A percentile compares a stretch with the other conserved stretches of the same genome.
phyloP scores from a whole-genome alignment of 2,888 invertebrate genomes.

The Dioctria rufipes region DNA sequence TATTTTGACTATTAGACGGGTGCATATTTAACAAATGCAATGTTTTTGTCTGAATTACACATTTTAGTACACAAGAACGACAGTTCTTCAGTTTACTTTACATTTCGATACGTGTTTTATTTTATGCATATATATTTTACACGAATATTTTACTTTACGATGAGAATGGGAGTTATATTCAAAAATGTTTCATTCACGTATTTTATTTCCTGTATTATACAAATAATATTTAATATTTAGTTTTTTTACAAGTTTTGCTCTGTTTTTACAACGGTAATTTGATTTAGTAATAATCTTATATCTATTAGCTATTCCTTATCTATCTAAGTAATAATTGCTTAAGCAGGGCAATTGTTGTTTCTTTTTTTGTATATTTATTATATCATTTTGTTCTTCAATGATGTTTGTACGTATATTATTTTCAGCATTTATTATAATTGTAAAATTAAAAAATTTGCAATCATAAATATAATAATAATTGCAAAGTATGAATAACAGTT shows the following conservation, averaged over 20 bases:
- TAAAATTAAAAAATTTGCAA: neutral
- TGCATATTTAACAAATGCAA: slow-evolving; percentile 59
- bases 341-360: slow-evolving; percentile 60
- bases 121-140: neutral
- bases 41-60: slow-evolving; percentile 10
- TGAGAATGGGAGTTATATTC: no score
- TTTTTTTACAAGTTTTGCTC: neutral
- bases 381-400: slow-evolving; percentile 15
- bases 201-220: slow-evolving; percentile 19
- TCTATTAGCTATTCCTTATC: slow-evolving; percentile 40
- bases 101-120: slow-evolving; percentile 11
- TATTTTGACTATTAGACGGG: slow-evolving; percentile 10
- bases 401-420: slow-evolving; percentile 18
- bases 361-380: slow-evolving; percentile 47
- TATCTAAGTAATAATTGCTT: slow-evolving; percentile 61
- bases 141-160: no score
- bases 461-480: neutral
- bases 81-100: neutral
- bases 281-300: slow-evolving; percentile 11
- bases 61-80: neutral
- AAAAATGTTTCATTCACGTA: slow-evolving; percentile 11
- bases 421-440: neutral
- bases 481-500: neutral
- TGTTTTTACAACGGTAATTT: slow-evolving; percentile 1
- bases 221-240: neutral